Evolutionary conservation across 1,140 invertebrate genomes (phyloP).

Genomic region (Drosophila micromelanica): DNA sequence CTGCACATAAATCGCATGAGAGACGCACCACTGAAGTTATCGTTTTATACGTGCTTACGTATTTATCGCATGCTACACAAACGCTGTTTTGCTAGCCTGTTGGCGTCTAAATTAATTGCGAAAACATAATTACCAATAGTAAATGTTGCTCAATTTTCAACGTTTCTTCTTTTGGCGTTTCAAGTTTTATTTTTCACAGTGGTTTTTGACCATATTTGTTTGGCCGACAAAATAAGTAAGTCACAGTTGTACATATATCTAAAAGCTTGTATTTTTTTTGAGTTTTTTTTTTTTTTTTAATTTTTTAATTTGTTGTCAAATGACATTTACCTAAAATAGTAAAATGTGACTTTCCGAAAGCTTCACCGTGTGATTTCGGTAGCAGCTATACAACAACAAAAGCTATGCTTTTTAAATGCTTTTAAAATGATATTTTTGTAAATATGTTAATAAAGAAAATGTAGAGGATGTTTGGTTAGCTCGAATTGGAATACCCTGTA

Average conservation of each 20-base stretch:
- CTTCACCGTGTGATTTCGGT: not conserved
- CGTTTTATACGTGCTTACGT: not conserved
- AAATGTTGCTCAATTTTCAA: constrained; percentile 58
- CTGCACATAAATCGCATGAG: constrained; percentile 7
- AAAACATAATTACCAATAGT: constrained; percentile 42
- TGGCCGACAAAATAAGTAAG: constrained; percentile 19
- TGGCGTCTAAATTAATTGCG: constrained; percentile 50
- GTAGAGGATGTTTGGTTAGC: not conserved
- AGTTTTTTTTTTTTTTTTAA: not conserved
- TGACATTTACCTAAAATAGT: constrained; percentile 13
- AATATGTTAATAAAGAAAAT: not conserved
- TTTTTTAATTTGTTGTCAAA: constrained; percentile 3
- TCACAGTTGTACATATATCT: constrained; percentile 7
- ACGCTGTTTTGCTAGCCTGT: constrained; percentile 11
- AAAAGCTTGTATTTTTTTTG: not conserved
- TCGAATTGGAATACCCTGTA: not conserved
- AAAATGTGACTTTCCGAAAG: not conserved
- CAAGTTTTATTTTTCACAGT: constrained; percentile 20
- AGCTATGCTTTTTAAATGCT: not conserved
- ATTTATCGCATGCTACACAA: constrained; percentile 49
- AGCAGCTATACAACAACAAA: not conserved
- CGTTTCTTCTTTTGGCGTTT: constrained; percentile 46
- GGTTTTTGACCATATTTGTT: constrained; percentile 31
- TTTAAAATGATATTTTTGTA: not conserved
- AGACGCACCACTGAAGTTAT: not conserved